Evolutionary conservation across 2,113 vertebrate genomes (phyloP), one percentile per base, ranked within the genome.

Genomic region (Phaethornis superciliosus): DNA sequence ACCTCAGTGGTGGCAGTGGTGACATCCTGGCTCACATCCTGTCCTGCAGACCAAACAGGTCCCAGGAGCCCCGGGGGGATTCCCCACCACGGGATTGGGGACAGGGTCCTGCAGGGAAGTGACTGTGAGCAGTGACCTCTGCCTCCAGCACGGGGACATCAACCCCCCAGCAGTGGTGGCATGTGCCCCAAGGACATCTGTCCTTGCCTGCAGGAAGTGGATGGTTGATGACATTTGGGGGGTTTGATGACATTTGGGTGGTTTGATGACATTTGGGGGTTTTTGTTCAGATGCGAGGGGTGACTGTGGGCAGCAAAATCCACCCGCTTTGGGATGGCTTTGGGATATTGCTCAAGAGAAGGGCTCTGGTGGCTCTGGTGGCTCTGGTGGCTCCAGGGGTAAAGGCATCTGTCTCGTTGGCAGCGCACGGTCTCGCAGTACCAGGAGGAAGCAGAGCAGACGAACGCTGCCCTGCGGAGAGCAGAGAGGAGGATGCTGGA

Each of bases 371-470:
- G 32, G 8, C 23, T 19, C 30, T 23, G 40, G 10, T 40, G 40
- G 7, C 23, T 19, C 30, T 23, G 13, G 42, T 16, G n/a, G 22
- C 28, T 40, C 40, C 40, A 28, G 20, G 40, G 52, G 42, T 56
- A 3, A 70, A 21, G 59, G 20, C 4, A 0, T 68, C 55, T 49
- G 0, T 75, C 21, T 70, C 5, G 7, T 59, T 46, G 4, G 8
- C 89, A 99, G 99, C 96, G 96, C 68, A 98, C 98, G 49, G 95
- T 98, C 27, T 94, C 69, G n/a, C 97, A 93, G 58, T 98, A 98
- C 90, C 98, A 94, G 91, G 97, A 97, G 90, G 96, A 97, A 85
- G 97, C 98, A 8, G 97, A 98, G 18, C 95, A 98, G 52, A 97
- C 97, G 28, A 96, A 93, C 15, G 94, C 96, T 44, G 98, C 97